A percentile compares a stretch with the other conserved stretches of the same genome.
phyloP scores from a whole-genome alignment of 2,797 vertebrate genomes.

The Sebastiscus tertius region DNA sequence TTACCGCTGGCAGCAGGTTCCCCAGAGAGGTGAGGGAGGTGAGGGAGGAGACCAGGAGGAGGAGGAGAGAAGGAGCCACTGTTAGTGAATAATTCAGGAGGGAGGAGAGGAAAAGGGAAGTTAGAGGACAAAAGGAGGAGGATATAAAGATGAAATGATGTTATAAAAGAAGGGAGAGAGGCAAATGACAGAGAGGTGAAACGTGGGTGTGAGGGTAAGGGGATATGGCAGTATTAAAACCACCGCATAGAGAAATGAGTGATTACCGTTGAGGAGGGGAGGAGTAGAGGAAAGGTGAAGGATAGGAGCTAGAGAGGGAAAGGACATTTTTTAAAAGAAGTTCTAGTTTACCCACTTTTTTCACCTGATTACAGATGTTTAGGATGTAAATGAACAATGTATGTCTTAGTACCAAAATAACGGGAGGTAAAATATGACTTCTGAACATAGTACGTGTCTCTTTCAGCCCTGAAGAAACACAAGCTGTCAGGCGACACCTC shows the following conservation, averaged over 20 bases:
- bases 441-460: background rate
- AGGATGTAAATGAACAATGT: background rate
- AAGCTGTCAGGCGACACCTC: conserved; percentile 92
- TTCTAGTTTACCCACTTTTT: background rate
- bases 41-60: background rate
- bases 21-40: conserved; percentile 88
- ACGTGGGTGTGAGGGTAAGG: background rate
- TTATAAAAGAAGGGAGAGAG: background rate
- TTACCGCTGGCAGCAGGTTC: conserved; percentile 96
- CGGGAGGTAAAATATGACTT: background rate
- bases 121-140: conserved; percentile 3
- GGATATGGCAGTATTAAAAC: background rate
- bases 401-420: background rate
- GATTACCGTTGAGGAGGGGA: conserved; percentile 10
- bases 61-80: background rate
- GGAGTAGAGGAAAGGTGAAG: conserved; percentile 19
- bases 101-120: background rate
- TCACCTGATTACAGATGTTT: background rate
- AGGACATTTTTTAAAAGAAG: no score
- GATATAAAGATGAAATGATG: conserved; percentile 10
- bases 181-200: conserved; percentile 21
- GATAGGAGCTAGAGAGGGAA: background rate
- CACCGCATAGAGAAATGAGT: background rate
- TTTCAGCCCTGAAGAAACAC: conserved; percentile 87
- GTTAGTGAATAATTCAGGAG: background rate